phyloP scores from a whole-genome alignment of 2,113 vertebrate species.

The Chionomys nivalis region DNA sequence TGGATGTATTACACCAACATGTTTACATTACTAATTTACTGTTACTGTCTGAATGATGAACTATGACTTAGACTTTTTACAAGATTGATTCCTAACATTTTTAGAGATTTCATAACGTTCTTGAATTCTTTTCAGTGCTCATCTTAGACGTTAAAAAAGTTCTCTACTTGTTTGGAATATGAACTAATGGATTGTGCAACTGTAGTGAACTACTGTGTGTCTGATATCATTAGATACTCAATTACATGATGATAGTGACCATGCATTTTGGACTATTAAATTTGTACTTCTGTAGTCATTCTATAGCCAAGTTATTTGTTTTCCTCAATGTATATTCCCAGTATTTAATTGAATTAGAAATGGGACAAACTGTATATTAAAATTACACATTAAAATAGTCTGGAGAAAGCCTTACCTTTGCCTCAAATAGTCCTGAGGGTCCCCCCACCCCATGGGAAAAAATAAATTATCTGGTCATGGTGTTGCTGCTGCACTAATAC shows the following conservation, averaged over 20 bases:
- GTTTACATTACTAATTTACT: background rate
- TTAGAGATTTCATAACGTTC: background rate
- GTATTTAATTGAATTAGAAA: constrained; percentile 27
- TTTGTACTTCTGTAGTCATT: background rate
- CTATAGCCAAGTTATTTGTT: background rate
- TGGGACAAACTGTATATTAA: background rate
- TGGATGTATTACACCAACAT: background rate
- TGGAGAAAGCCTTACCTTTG: background rate
- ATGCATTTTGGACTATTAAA: constrained; percentile 31
- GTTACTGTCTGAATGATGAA: background rate
- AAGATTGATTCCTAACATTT: constrained; percentile 3
- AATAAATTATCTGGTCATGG: constrained; percentile 1
- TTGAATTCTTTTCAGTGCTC: background rate
- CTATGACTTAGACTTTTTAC: background rate
- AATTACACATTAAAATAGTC: background rate
- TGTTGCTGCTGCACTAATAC: background rate
- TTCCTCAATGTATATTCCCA: background rate
- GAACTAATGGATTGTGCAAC: background rate
- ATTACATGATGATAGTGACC: background rate
- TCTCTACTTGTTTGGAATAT: background rate
- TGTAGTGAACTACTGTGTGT: background rate
- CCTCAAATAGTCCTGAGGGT: background rate
- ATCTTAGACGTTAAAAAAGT: constrained; percentile 28
- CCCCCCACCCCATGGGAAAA: background rate
- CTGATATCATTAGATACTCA: constrained; percentile 8